Evolutionary conservation across 2,888 invertebrate genomes (phyloP).

Genomic region (Neoascia interrupta): DNA sequence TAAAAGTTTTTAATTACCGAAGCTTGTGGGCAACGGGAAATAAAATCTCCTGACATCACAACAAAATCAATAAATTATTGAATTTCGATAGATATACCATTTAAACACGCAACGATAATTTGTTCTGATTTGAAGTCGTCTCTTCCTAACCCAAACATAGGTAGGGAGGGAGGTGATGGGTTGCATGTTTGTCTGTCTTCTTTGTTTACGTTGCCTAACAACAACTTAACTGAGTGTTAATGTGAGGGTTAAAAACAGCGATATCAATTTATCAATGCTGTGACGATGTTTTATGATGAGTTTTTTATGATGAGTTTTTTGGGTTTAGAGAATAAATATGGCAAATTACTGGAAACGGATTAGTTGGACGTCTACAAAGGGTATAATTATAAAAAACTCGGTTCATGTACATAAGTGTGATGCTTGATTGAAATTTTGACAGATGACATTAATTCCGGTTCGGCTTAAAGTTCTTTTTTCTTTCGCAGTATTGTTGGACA

Average conservation of each 20-base stretch:
- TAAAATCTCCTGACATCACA: not conserved
- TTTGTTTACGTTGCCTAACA: conserved; percentile 18
- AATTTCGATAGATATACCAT: conserved; percentile 3
- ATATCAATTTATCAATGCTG: conserved; percentile 11
- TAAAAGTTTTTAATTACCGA: conserved; percentile 15
- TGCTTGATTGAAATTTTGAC: no score
- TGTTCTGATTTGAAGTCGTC: not conserved
- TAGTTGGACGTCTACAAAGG: no score
- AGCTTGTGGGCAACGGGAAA: not conserved
- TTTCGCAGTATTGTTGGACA: no score
- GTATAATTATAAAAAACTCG: no score
- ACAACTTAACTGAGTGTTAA: conserved; percentile 10
- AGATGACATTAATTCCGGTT: no score
- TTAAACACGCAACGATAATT: conserved; percentile 11
- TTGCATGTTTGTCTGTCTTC: not conserved
- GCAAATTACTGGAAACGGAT: no score
- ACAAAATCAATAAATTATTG: conserved; percentile 14
- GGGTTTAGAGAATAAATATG: not conserved
- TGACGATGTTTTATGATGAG: no score
- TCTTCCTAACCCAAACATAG: not conserved
- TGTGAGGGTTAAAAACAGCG: conserved; percentile 1
- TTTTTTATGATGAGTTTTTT: conserved; percentile 5
- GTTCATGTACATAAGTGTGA: no score
- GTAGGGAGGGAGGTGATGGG: no score
- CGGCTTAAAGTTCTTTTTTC: no score